Percentiles rank a stretch among this genome's conserved stretches.
phyloP scores from a whole-genome alignment of 2,888 invertebrate species.

The Acanthosoma haemorrhoidale region DNA sequence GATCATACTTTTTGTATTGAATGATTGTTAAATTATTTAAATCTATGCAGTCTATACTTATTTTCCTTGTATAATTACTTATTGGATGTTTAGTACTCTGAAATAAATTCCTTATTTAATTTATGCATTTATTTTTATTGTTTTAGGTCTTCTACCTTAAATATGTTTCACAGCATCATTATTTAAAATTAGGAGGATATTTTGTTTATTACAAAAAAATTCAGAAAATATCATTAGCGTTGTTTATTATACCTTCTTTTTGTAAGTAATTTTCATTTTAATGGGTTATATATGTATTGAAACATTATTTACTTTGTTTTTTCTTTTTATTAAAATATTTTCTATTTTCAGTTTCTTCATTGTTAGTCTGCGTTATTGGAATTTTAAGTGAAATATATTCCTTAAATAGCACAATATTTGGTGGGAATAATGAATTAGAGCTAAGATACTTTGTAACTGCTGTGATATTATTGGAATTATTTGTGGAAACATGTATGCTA shows the following conservation, averaged over 20 bases:
- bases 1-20: not conserved
- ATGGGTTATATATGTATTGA: not conserved
- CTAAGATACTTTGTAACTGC: not conserved
- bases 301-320: not conserved
- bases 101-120: no score
- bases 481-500: not conserved
- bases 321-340: not conserved
- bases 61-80: no score
- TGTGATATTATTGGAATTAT: not conserved
- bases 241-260: not conserved
- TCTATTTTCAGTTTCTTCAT: constrained; percentile 7
- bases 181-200: constrained; percentile 3
- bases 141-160: not conserved
- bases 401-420: not conserved
- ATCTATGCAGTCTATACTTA: no score
- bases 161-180: not conserved
- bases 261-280: not conserved
- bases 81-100: no score
- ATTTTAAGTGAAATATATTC: not conserved
- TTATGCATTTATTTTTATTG: not conserved
- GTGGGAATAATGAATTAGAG: not conserved
- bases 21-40: not conserved
- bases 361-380: not conserved
- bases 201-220: constrained; percentile 7
- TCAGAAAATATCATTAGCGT: not conserved